A percentile compares a stretch with the other conserved stretches of the same genome.
phyloP scores from a whole-genome alignment of 1,140 invertebrate species.

The Panulirus ornatus region DNA sequence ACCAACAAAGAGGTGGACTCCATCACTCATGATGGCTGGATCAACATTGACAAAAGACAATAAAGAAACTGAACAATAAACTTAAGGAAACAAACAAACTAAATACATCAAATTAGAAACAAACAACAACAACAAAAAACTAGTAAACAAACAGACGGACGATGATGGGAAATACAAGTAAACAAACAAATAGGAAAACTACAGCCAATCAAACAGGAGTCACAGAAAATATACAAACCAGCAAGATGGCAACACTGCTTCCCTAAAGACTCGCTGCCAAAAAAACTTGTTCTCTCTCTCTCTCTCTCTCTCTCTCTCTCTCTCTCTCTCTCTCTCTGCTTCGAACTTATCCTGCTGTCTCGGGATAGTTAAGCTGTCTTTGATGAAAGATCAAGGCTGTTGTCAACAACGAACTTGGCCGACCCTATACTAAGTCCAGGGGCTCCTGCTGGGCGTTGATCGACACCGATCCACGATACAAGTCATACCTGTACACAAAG shows the following conservation, averaged over 20 bases:
- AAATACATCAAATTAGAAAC: not conserved
- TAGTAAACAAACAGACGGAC: not conserved
- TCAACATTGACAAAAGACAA: not conserved
- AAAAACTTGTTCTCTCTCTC: not conserved
- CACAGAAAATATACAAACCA: no score
- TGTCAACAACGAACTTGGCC: no score
- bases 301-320: not conserved
- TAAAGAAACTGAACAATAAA: not conserved
- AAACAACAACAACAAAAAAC: not conserved
- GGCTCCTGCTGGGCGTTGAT: no score
- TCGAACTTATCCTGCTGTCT: not conserved
- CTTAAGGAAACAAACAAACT: not conserved
- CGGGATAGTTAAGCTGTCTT: not conserved
- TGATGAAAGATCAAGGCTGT: no score
- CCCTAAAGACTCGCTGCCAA: not conserved
- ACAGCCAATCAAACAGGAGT: no score
- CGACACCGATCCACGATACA: no score
- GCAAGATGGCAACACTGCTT: no score
- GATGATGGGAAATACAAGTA: not conserved
- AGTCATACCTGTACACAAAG: no score
- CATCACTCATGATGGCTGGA: not conserved
- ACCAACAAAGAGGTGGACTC: not conserved
- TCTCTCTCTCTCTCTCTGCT: not conserved
- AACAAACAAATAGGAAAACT: no score
- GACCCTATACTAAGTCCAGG: no score